Base-by-base conservation (phyloP, 2,797 vertebrate genomes). In the Acridotheres tristis region DNA sequence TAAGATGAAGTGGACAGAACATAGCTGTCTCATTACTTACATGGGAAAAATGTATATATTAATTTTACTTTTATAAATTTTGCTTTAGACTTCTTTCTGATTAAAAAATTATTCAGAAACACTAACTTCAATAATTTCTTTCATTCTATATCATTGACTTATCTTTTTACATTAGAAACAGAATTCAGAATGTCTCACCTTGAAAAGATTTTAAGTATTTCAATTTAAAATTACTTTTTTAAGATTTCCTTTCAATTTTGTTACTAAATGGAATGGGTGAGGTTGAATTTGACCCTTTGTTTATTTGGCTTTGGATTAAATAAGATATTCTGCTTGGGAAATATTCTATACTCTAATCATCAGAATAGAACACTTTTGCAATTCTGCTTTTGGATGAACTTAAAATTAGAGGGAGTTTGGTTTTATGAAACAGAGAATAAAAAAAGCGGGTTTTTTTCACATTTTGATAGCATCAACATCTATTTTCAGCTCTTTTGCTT, bases 231-330 rank as follows among this genome's bases (percentile, higher is more conserved):
- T 43, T 0, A 58, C 30, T 84, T 86, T 89, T 65, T 86, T 58
- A 85, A 40, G 26, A 51, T 66, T 88, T 84, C 7, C 34, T 77
- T 89, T 85, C 40, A 55, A 16, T 84, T 81, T 71, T 76, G 9
- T 71, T 88, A 23, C 45, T 77, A 36, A 61, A 38, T 57, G 34
- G 42, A 54, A 43, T 85, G 61, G 21, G 9, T 68, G 32, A 88
- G 47, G 42, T 61, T 83, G 51, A 91, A 80, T 91, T 88, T 65
- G 21, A 85, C 58, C 63, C 47, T 65, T 79, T 34, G 27, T 85
- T 93, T 79, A 65, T 85, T 79, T 92, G 69, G 14, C 23, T 88
- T 88, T 90, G 48, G 48, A 66, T 73, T 63, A 67, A 95, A 77
- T 83, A 5, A n/a, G 62, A 43, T 50, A 45, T 73, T 85, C 43